Conservation (phyloP, 2,888 invertebrate species). For the Dusona sp. region DNA sequence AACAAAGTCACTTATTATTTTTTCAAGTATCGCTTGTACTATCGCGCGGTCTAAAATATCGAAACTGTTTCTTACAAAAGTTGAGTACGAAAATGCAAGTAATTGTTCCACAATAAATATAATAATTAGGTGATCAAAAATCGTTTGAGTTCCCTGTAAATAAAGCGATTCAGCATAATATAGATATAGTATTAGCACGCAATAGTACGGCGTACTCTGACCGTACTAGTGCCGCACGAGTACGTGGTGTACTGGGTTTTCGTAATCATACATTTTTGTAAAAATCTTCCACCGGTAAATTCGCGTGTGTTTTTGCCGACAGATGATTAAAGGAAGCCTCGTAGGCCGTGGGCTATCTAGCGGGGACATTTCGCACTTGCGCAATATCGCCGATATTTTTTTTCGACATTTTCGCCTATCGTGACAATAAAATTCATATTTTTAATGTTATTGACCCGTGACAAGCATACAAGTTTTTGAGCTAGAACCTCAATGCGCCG, state of each 20-base stretch:
- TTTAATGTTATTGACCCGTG: too few species aligned
- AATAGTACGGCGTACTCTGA: too few species aligned
- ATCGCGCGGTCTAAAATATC: neutral
- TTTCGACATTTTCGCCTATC: too few species aligned
- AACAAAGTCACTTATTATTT: too few species aligned
- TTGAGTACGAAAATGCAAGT: neutral
- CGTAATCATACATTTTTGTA: neutral
- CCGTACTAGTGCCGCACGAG: too few species aligned
- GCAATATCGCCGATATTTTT: conserved; percentile 9
- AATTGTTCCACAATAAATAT: neutral
- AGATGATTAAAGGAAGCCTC: neutral
- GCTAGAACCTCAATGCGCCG: too few species aligned
- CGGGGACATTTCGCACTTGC: conserved; percentile 22
- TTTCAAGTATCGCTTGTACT: neutral
- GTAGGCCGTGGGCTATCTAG: conserved; percentile 34
- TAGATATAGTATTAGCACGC: too few species aligned
- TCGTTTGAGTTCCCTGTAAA: too few species aligned
- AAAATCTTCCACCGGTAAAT: neutral
- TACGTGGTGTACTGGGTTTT: neutral
- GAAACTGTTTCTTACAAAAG: neutral
- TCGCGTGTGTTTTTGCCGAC: conserved; percentile 40
- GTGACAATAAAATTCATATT: too few species aligned
- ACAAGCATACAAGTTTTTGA: too few species aligned
- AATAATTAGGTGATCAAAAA: neutral
- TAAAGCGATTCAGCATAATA: too few species aligned